Conservation (phyloP, 2,797 vertebrate species). For the Tachyglossus aculeatus region DNA sequence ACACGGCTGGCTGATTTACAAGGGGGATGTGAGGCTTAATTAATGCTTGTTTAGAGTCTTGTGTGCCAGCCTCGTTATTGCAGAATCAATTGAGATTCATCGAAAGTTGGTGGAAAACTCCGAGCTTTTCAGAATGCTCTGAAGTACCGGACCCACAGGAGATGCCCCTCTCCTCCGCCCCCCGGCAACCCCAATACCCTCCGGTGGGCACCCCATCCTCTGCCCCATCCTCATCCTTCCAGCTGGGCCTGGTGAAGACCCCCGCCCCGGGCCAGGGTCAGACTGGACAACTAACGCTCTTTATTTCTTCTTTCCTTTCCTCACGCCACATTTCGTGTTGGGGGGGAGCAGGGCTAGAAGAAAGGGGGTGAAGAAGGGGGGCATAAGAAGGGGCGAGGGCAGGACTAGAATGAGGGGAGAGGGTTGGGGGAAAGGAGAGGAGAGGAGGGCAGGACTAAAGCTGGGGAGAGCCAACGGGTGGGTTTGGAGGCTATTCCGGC, state of each 20-base stretch:
- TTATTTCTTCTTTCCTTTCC: too few species aligned
- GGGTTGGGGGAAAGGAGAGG: background rate
- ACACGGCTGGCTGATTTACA: conserved; percentile 51
- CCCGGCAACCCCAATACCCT: too few species aligned
- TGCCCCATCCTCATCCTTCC: background rate
- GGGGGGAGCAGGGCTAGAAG: too few species aligned
- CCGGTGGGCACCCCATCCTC: too few species aligned
- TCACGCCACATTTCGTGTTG: too few species aligned
- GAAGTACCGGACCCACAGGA: too few species aligned
- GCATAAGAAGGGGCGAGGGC: background rate
- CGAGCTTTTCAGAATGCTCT: background rate
- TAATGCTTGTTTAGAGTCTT: conserved; percentile 53
- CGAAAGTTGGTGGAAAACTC: conserved; percentile 27
- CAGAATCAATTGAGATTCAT: conserved; percentile 30
- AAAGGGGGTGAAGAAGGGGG: too few species aligned
- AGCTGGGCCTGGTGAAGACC: background rate
- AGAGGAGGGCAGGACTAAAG: background rate
- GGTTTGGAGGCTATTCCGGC: background rate
- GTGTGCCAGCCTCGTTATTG: conserved; percentile 40
- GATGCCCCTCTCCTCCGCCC: too few species aligned
- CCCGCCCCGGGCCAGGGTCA: background rate
- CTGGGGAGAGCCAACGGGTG: too few species aligned
- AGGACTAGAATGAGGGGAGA: background rate
- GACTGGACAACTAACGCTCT: background rate
- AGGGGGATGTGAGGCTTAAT: conserved; percentile 50